Evolutionary conservation across 2,888 invertebrate species (phyloP), one percentile per base, ranked within the genome.

Genomic region (Listrodromus nycthemerus): DNA sequence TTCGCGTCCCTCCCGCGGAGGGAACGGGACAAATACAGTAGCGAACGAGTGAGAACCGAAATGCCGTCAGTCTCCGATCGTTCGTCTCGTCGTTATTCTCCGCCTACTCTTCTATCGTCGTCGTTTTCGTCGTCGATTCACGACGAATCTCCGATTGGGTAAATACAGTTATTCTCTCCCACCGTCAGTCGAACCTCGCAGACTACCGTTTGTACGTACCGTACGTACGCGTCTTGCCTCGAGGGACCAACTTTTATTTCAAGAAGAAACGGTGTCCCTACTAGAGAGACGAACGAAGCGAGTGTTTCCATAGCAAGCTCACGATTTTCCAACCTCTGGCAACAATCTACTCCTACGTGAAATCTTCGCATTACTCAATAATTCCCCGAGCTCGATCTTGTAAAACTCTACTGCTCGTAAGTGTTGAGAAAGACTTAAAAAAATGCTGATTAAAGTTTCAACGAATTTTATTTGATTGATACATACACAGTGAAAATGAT

Each of bases 61-160:
- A 84, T 41, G 48, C 70, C 77, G 69, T 82, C 79, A 78, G 77
- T 81, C 81, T 79, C 79, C 78, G n/a, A 80, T 83, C 77, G 63
- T 77, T 84, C 80, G 76, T 77, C 76, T 84, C 84, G 69, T 76
- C 80, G 81, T 82, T 84, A 79, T 83, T 79, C 83, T 74, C 78
- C 73, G 61, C 73, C 50, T 66, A 48, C 70, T 50, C 69, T 61
- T 55, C 50, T 69, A 30, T 75, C 80, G 52, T 69, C 66, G 24
- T 45, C 79, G 70, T 61, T 80, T 77, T 58, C 90, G 41, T 91
- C 90, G 89, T 90, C 90, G 89, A 89, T 88, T 88, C 89, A 61
- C 78, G 78, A 81, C 81, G 78, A 79, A 79, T 71, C 84, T 81
- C 89, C 92, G 91, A 92, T 92, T 91, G 91, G 86, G 92, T 91